A percentile compares a stretch with the other conserved stretches of the same genome.
Evolutionary conservation across 2,113 vertebrate genomes (phyloP).

Genomic region (Scalopus aquaticus): DNA sequence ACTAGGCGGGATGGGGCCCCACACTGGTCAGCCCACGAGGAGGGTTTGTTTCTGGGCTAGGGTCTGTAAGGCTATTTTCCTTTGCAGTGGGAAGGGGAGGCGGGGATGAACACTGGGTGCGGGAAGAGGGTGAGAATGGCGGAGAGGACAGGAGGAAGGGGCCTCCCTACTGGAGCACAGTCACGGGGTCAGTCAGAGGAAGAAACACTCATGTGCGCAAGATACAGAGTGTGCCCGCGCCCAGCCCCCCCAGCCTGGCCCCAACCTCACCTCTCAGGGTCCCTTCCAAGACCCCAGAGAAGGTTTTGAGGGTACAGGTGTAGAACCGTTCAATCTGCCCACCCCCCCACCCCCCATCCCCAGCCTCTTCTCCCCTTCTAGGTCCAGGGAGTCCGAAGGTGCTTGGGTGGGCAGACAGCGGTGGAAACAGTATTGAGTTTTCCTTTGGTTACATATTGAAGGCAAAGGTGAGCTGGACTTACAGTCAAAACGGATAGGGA

Average conservation of each 20-base stretch:
- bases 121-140: conserved; percentile 49
- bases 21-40: conserved; percentile 26
- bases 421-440: conserved; percentile 81
- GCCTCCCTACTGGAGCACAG: conserved; percentile 64
- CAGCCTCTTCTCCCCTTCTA: conserved; percentile 66
- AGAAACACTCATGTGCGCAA: conserved; percentile 78
- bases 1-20: conserved; percentile 57
- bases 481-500: conserved; percentile 67
- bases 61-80: conserved; percentile 86
- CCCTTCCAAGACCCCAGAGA: conserved; percentile 48
- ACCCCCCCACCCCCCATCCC: conserved; percentile 2
- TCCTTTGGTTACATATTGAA: conserved; percentile 86
- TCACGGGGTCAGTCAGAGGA: conserved; percentile 73
- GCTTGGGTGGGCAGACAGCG: conserved; percentile 73
- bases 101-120: conserved; percentile 43
- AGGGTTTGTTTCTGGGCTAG: conserved; percentile 74
- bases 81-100: conserved; percentile 71
- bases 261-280: conserved; percentile 39
- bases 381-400: conserved; percentile 66
- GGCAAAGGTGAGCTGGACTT: conserved; percentile 82
- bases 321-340: conserved; percentile 70
- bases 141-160: conserved; percentile 60
- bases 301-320: conserved; percentile 59
- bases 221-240: conserved; percentile 74
- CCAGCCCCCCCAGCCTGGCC: conserved; percentile 48